Conservation (phyloP, 1,140 invertebrate species). For the Globodera ellingtonae region DNA sequence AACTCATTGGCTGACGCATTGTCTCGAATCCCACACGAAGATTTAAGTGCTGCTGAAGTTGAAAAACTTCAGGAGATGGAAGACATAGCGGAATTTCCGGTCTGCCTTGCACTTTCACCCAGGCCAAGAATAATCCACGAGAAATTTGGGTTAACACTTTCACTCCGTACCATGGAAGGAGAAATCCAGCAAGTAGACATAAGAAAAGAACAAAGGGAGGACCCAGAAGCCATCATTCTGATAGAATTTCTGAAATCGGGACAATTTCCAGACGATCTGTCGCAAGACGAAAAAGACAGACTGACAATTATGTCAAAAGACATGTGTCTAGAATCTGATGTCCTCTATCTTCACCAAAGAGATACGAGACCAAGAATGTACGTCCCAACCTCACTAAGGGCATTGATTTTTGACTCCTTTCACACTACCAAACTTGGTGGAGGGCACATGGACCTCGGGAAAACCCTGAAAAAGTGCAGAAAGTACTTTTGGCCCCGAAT, state of each 20-base stretch:
- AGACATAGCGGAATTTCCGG: slow-evolving; percentile 22
- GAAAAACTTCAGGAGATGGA: slow-evolving; percentile 23
- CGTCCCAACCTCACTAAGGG: background rate
- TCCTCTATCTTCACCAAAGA: background rate
- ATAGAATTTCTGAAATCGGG: background rate
- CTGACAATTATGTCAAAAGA: background rate
- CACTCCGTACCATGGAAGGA: background rate
- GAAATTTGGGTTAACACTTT: slow-evolving; percentile 6
- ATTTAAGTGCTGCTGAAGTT: background rate
- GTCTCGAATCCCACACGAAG: too few relatives aligned
- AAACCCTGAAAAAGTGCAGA: slow-evolving; percentile 23
- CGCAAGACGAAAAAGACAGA: background rate
- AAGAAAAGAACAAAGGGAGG: background rate
- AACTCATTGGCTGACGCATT: too few relatives aligned
- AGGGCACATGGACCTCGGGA: slow-evolving; percentile 18
- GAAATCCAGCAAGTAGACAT: background rate
- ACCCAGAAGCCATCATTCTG: background rate
- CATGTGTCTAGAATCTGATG: background rate
- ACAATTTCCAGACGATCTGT: background rate
- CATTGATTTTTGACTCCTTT: slow-evolving; percentile 21
- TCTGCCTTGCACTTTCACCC: slow-evolving; percentile 11
- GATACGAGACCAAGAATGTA: background rate
- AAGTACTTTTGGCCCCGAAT: slow-evolving; percentile 39
- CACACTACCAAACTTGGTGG: slow-evolving; percentile 19
- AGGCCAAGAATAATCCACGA: background rate